Evolutionary conservation across 2,113 vertebrate species (phyloP).

Genomic region (Pagrus major): DNA sequence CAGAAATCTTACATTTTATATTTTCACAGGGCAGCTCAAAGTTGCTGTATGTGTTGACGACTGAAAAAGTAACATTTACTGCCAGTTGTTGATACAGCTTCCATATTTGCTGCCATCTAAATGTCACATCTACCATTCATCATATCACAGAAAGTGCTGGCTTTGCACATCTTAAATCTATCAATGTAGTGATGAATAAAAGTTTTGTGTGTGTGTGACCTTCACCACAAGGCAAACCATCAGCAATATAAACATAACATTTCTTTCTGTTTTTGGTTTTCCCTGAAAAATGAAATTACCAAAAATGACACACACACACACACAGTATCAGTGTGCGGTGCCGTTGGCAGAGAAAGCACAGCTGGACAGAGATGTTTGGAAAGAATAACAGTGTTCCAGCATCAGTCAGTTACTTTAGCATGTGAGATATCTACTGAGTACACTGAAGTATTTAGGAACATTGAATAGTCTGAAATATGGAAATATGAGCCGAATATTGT

Average conservation of each 20-base stretch:
- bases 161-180: not conserved
- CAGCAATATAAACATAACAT: not conserved
- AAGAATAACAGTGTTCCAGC: not conserved
- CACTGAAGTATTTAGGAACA: not conserved
- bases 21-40: not conserved
- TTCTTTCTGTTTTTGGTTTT: too few species aligned
- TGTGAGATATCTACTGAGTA: not conserved
- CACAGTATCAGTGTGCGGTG: too few species aligned
- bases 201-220: not conserved
- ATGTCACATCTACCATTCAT: conserved; percentile 40
- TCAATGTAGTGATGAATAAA: not conserved
- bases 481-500: not conserved
- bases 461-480: not conserved
- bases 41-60: not conserved
- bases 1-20: conserved; percentile 2
- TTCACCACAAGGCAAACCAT: not conserved
- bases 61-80: conserved; percentile 33
- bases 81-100: conserved; percentile 17
- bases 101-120: conserved; percentile 31
- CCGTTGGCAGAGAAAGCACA: too few species aligned
- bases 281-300: too few species aligned
- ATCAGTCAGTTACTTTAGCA: not conserved
- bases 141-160: not conserved
- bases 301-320: too few species aligned
- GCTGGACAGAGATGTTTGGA: not conserved